Evolutionary conservation across 1,140 invertebrate genomes (phyloP).

Genomic region (Papilio glaucus): DNA sequence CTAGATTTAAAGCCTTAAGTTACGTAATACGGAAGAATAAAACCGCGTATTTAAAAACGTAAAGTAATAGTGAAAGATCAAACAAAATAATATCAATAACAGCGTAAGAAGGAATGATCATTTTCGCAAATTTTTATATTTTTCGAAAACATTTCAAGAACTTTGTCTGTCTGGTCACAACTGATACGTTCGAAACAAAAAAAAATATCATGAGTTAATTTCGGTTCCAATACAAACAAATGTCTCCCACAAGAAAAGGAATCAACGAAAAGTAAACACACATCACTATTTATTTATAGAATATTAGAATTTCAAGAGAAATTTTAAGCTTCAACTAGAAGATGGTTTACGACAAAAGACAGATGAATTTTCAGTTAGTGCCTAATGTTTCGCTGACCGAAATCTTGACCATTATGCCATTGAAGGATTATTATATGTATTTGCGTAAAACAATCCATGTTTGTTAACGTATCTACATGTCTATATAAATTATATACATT

Average conservation of each 20-base stretch:
- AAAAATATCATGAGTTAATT: constrained; percentile 24
- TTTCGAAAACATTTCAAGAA: constrained; percentile 1
- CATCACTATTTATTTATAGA: constrained; percentile 10
- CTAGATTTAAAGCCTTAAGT: not conserved
- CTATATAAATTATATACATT: not conserved
- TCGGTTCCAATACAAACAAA: constrained; percentile 27
- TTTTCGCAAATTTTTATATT: not conserved
- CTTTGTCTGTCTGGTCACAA: not conserved
- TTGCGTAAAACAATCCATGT: not conserved
- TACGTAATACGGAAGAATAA: not conserved
- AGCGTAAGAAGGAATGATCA: not conserved
- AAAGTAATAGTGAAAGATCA: constrained; percentile 12
- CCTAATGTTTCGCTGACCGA: not conserved
- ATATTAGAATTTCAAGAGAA: not conserved
- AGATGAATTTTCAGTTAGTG: not conserved
- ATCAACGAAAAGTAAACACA: constrained; percentile 19
- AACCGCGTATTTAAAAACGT: constrained; percentile 9
- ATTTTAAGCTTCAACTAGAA: not conserved
- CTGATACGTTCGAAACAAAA: constrained; percentile 1
- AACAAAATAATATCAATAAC: not conserved
- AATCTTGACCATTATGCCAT: not conserved
- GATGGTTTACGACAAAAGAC: not conserved
- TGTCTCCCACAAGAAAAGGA: constrained; percentile 25
- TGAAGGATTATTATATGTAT: not conserved
- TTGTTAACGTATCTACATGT: not conserved